Evolutionary conservation across 2,888 invertebrate genomes (phyloP).

Genomic region (Melieria crassipennis): DNA sequence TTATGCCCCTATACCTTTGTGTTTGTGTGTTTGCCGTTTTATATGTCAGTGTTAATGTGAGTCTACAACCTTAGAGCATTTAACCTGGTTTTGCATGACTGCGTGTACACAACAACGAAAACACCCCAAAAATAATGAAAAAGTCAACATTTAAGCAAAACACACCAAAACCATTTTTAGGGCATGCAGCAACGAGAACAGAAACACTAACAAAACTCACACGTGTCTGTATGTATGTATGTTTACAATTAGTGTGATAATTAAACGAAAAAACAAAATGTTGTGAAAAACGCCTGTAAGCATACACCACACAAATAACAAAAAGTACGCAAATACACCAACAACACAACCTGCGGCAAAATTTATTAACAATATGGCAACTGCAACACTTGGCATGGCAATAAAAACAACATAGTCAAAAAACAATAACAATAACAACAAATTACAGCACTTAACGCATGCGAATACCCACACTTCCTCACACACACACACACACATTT

Average conservation of each 20-base stretch:
- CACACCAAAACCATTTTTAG: not conserved
- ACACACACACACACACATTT: constrained; percentile 23
- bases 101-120: too few relatives aligned
- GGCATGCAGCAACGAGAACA: not conserved
- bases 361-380: not conserved
- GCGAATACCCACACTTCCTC: not conserved
- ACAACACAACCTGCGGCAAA: constrained; percentile 6
- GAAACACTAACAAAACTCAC: not conserved
- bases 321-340: not conserved
- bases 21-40: too few relatives aligned
- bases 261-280: constrained; percentile 16
- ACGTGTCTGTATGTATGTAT: too few relatives aligned
- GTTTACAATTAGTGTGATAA: constrained; percentile 17
- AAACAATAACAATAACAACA: constrained; percentile 7
- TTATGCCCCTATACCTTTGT: too few relatives aligned
- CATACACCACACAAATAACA: constrained; percentile 1
- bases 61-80: constrained; percentile 40
- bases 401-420: constrained; percentile 4
- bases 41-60: constrained; percentile 23
- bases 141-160: not conserved
- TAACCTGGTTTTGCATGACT: constrained; percentile 32
- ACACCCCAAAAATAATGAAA: too few relatives aligned
- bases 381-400: constrained; percentile 4
- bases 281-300: constrained; percentile 5
- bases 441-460: not conserved